phyloP scores from a whole-genome alignment of 1,140 invertebrate species.

The Rhyacophila brunnea region DNA sequence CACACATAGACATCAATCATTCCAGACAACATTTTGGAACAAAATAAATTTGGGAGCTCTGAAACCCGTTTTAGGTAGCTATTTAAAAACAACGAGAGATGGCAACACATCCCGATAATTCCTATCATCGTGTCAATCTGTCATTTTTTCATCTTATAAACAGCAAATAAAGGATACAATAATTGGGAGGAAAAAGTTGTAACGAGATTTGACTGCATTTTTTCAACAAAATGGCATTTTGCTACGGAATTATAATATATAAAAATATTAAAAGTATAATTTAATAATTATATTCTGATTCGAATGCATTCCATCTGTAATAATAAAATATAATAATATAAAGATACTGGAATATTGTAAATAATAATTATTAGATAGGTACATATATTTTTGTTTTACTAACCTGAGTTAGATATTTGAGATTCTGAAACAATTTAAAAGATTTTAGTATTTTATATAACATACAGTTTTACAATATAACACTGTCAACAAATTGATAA shows the following conservation, averaged over 20 bases:
- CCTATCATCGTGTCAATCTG: constrained; percentile 39
- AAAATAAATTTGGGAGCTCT: constrained; percentile 26
- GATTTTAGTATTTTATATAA: constrained; percentile 16
- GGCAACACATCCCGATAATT: constrained; percentile 2
- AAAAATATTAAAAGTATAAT: constrained; percentile 20
- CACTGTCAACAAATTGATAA: background rate
- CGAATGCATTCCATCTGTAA: constrained; percentile 4
- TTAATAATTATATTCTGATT: background rate
- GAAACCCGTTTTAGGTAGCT: constrained; percentile 12
- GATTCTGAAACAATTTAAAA: constrained; percentile 26
- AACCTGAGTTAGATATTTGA: constrained; percentile 33
- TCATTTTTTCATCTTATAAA: constrained; percentile 25
- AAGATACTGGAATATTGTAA: constrained; percentile 25
- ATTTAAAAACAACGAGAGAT: background rate
- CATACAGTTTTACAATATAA: constrained; percentile 1
- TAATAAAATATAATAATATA: background rate
- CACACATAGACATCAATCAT: constrained; percentile 25
- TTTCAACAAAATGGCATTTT: constrained; percentile 1
- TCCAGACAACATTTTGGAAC: constrained; percentile 18
- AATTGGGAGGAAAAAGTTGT: constrained; percentile 44
- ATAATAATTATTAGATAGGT: constrained; percentile 4
- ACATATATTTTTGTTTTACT: constrained; percentile 20
- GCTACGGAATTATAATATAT: constrained; percentile 8
- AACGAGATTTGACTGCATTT: constrained; percentile 46
- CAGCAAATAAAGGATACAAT: constrained; percentile 8